A percentile compares a stretch with the other conserved stretches of the same genome.
These are phyloP conservation scores for Pseudanteris insignis DNA, from an alignment of 2,888 invertebrate genomes.

Conservation along the genomic window DNA sequence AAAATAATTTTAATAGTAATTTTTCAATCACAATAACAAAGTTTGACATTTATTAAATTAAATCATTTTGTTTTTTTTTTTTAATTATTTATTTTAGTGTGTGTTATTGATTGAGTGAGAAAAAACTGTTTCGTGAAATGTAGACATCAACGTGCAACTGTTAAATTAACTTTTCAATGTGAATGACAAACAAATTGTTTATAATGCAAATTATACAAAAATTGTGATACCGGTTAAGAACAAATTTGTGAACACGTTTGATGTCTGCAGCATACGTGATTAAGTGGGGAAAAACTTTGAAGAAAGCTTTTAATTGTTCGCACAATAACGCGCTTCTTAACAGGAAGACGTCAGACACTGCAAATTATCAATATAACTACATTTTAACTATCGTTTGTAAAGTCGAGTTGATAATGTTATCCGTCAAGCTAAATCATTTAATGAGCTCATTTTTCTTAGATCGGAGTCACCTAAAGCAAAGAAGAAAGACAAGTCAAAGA, in stretches of 20 bases:
- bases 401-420: slow-evolving; percentile 19
- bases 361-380: slow-evolving; percentile 53
- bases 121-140: too few species aligned
- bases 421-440: slow-evolving; percentile 8
- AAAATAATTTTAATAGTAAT: too few species aligned
- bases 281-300: slow-evolving; percentile 47
- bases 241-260: slow-evolving; percentile 1
- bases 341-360: slow-evolving; percentile 60
- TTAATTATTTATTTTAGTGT: too few species aligned
- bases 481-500: slow-evolving; percentile 63
- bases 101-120: too few species aligned
- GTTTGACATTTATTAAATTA: too few species aligned
- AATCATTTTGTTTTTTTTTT: too few species aligned
- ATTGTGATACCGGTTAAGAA: too few species aligned
- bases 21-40: too few species aligned
- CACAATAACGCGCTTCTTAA: slow-evolving; percentile 64
- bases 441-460: slow-evolving; percentile 50
- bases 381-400: slow-evolving; percentile 46
- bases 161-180: too few species aligned
- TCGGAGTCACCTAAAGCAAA: slow-evolving; percentile 65
- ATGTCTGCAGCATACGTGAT: slow-evolving; percentile 43
- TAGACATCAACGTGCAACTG: too few species aligned
- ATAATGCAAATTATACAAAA: too few species aligned
- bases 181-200: too few species aligned
- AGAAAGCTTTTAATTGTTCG: slow-evolving; percentile 59